These are phyloP conservation scores for Amphiprion percula DNA, from an alignment of 2,113 vertebrate genomes.

Conservation along the genomic window DNA sequence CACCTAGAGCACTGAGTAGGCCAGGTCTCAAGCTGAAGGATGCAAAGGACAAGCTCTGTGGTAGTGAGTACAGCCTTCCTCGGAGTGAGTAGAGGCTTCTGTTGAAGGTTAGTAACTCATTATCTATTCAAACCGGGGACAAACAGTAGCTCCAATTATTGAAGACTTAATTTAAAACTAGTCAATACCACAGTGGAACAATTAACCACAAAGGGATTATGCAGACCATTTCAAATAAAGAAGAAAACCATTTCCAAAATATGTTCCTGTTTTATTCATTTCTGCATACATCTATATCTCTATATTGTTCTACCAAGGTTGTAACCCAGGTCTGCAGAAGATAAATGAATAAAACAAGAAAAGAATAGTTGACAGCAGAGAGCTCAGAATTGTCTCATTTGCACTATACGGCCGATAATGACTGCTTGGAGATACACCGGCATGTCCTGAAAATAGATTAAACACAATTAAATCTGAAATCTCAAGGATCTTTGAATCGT, in stretches of 20 bases:
- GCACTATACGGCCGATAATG: constrained; percentile 41
- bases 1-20: constrained; percentile 70
- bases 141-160: background rate
- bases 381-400: constrained; percentile 40
- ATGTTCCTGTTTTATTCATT: background rate
- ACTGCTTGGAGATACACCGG: constrained; percentile 25
- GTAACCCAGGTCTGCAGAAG: constrained; percentile 25
- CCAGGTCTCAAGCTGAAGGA: constrained; percentile 56
- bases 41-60: constrained; percentile 46
- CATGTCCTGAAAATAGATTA: constrained; percentile 60
- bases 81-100: constrained; percentile 28
- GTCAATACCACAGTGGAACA: background rate
- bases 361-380: constrained; percentile 5
- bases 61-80: constrained; percentile 53
- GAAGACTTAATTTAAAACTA: background rate
- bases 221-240: background rate
- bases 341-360: constrained; percentile 24
- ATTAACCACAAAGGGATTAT: background rate
- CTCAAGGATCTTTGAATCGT: constrained; percentile 53
- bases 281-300: constrained; percentile 4
- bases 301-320: constrained; percentile 3
- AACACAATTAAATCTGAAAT: constrained; percentile 63
- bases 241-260: background rate
- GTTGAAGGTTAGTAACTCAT: constrained; percentile 61
- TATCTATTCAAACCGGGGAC: constrained; percentile 7